Evolutionary conservation across 2,888 invertebrate species (phyloP).

Genomic region (Andrena chrysosceles): DNA sequence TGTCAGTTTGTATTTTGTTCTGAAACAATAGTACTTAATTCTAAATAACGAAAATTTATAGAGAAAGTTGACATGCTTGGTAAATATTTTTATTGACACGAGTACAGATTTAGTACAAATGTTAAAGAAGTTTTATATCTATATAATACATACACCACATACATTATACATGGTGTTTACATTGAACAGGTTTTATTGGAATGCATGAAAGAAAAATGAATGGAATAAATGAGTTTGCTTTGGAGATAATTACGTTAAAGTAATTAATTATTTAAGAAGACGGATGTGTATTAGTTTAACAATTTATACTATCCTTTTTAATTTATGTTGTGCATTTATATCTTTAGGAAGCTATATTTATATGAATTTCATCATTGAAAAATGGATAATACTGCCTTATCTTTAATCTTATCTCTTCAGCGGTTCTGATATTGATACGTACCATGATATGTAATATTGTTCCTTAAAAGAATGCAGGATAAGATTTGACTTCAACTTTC

Average conservation of each 20-base stretch:
- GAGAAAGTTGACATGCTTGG: no score
- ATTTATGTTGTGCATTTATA: conserved; percentile 12
- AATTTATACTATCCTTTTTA: conserved; percentile 2
- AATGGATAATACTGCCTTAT: conserved; percentile 38
- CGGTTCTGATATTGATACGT: conserved; percentile 62
- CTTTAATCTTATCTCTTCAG: conserved; percentile 69
- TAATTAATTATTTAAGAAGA: not conserved
- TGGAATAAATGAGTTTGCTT: not conserved
- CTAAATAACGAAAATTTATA: no score
- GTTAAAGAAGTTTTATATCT: no score
- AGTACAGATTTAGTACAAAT: no score
- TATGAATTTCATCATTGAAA: conserved; percentile 21
- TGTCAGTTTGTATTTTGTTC: no score
- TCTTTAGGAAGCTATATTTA: conserved; percentile 17
- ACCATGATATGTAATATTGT: conserved; percentile 45
- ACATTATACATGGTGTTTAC: no score
- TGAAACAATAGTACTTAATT: no score
- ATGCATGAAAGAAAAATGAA: not conserved
- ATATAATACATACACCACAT: no score
- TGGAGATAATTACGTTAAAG: not conserved
- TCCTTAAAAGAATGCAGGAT: conserved; percentile 55
- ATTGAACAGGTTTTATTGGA: no score
- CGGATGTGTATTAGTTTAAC: not conserved
- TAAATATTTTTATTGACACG: no score
- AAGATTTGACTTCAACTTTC: conserved; percentile 52